Base-by-base conservation (phyloP, 2,888 invertebrate genomes). In the Sympetrum striolatum region DNA sequence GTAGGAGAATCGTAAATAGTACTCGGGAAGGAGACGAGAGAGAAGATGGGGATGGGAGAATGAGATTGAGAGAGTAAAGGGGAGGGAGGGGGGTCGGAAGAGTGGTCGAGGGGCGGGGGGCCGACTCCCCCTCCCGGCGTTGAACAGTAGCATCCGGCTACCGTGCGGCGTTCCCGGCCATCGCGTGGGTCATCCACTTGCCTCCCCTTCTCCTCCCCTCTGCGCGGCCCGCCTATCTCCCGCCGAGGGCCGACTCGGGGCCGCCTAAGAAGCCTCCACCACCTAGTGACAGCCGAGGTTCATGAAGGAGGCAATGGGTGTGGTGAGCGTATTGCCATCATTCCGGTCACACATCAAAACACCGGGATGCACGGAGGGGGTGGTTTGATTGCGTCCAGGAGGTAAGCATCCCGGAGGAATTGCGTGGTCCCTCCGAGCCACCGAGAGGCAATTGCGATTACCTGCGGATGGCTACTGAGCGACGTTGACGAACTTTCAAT, bases 61-160 rank as follows among this genome's bases (percentile, higher is more conserved):
- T 31, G 39, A 22, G 37, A 22, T 25, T 44, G n/a, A 25, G 18
- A 73, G 22, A 10, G 15, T 10, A 18, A 25, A 6, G 53, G 82
- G 44, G 53, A 44, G 82, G 22, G 81, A 44, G 58, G 48, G 44
- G 81, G 81, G 48, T 81, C 48, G 39, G 48, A 39, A 39, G 81
- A 81, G 39, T 39, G 37, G 37, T 6, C 15, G 81, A n/a, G 22
- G 5, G 81, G 22, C 15, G n/a, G 37, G 37, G 80, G 31, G 18
- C 81, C 81, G 48, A 25, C 81, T 48, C 48, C 44, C 39, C 80
- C 80, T 80, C 82, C 53, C 53, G 86, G 86, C 86, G 86, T 86
- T 35, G 60, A 86, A 86, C 86, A 86, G 86, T 86, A 86, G 86
- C 86, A 86, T 86, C 86, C 86, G 86, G 86, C 86, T 86, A 86